Evolutionary conservation across 1,140 invertebrate species (phyloP).

Genomic region (Capitella teleta): DNA sequence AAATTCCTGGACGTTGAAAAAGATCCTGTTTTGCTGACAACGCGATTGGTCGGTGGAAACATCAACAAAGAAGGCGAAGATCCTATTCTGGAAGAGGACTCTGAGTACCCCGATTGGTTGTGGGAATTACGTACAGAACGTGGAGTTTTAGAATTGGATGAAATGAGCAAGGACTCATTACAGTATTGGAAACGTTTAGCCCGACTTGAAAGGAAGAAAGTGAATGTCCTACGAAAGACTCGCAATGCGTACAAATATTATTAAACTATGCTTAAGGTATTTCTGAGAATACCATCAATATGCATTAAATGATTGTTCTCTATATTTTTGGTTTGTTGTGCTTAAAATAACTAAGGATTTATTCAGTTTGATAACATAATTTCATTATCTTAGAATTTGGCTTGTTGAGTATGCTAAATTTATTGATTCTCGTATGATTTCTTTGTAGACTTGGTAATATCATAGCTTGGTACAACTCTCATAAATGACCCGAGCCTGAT

Average conservation of each 20-base stretch:
- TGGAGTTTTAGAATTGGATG: slow-evolving; percentile 53
- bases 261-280: too few species aligned
- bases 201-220: background rate
- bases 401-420: too few species aligned
- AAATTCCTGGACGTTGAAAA: slow-evolving; percentile 57
- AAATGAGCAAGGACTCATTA: slow-evolving; percentile 67
- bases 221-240: background rate
- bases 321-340: too few species aligned
- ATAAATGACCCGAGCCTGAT: too few species aligned
- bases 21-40: slow-evolving; percentile 66
- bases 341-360: too few species aligned
- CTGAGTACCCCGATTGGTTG: slow-evolving; percentile 87
- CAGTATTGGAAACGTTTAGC: slow-evolving; percentile 57
- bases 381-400: too few species aligned
- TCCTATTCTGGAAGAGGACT: slow-evolving; percentile 68
- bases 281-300: too few species aligned
- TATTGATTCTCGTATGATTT: too few species aligned
- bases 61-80: slow-evolving; percentile 64
- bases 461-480: too few species aligned
- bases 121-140: slow-evolving; percentile 58
- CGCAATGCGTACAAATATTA: background rate
- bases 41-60: slow-evolving; percentile 75
- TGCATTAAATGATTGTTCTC: too few species aligned
- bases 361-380: too few species aligned
- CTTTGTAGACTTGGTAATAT: too few species aligned